Evolutionary conservation across 2,797 vertebrate genomes (phyloP), one percentile per base, ranked within the genome.

Genomic region (Acipenser ruthenus): DNA sequence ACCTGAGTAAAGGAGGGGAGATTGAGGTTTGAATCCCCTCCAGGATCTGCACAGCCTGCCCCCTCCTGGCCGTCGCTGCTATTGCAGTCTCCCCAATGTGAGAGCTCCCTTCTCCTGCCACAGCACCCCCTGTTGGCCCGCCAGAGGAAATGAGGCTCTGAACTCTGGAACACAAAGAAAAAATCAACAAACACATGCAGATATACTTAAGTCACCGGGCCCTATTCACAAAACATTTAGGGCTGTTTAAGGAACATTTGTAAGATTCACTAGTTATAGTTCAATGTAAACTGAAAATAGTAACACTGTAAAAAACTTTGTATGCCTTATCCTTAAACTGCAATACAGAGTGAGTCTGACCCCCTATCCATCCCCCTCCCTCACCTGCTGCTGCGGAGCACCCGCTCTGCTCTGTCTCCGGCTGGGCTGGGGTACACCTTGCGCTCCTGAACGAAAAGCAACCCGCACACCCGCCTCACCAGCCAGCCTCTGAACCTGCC

Each of bases 401-500:
- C 73, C 75, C 79, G 84, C 8, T 75, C 72, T 3, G 74, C 58
- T 60, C 88, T 77, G 69, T 90, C 80, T 49, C 50, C 1, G 0
- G 70, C 75, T 49, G 64, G 73, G 65, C 86, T 83, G 0, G 72
- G 18, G 8, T 82, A 80, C 73, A 91, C 76, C 47, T 84, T 78
- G 82, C 90, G 80, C 7, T 81, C 83, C 69, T 83, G 83, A 37
- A 92, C 81, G 15, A 91, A 90, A 0, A 97, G 82, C 66, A 87
- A 63, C 1, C 81, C 90, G 60, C 93, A 95, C 11, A 95, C 68
- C 72, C 92, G 89, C 23, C 92, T 87, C 61, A 94, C 95, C 65
- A 99, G 82, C 95, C 96, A 99, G 70, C 96, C 96, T 67, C 93
- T 86, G 79, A 90, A 97, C 84, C 96, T 99, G 68, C 6, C 48